phyloP scores from a whole-genome alignment of 2,888 invertebrate genomes.

The Fragum sueziense region DNA sequence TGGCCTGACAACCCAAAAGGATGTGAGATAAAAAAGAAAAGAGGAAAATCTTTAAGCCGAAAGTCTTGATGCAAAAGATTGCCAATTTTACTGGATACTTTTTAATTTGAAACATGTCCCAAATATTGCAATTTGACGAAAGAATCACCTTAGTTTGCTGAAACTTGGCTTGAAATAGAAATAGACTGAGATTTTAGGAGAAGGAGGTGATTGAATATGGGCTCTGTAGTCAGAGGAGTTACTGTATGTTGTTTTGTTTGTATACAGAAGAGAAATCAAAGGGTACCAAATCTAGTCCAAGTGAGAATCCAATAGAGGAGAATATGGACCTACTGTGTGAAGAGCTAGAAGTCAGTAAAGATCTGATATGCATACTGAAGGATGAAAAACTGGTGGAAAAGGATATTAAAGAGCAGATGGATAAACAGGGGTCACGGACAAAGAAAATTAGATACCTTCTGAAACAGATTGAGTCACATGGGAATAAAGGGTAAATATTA shows the following conservation, averaged over 20 bases:
- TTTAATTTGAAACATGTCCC: too few species aligned
- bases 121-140: too few species aligned
- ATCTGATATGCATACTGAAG: slow-evolving; percentile 43
- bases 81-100: too few species aligned
- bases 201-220: too few species aligned
- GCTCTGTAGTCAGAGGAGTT: too few species aligned
- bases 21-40: too few species aligned
- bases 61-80: too few species aligned
- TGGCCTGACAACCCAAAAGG: too few species aligned
- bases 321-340: slow-evolving; percentile 57
- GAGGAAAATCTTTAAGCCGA: too few species aligned
- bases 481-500: slow-evolving; percentile 45
- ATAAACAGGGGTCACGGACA: slow-evolving; percentile 48
- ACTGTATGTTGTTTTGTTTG: not conserved
- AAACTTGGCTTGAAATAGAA: too few species aligned
- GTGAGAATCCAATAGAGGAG: slow-evolving; percentile 52
- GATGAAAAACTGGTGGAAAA: slow-evolving; percentile 44
- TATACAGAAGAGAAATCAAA: not conserved
- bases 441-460: slow-evolving; percentile 54
- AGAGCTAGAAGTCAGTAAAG: slow-evolving; percentile 57
- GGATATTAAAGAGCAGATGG: slow-evolving; percentile 46
- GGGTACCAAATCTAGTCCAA: slow-evolving; percentile 2
- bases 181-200: too few species aligned
- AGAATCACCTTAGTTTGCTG: too few species aligned
- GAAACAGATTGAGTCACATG: slow-evolving; percentile 46